Conservation (phyloP, 2,888 invertebrate species). For the Cheilosia scutellata region DNA sequence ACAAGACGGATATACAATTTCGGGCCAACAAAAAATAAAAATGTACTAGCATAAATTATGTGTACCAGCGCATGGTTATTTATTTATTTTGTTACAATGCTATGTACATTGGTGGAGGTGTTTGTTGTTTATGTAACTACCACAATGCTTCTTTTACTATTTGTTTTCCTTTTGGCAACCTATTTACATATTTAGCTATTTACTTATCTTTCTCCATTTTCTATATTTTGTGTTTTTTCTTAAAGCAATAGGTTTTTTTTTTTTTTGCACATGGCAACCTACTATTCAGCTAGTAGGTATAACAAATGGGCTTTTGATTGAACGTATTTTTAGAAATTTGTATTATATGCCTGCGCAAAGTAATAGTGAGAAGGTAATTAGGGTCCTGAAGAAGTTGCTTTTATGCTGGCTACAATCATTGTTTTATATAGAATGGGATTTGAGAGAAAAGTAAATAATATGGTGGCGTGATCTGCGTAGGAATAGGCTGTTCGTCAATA, state of each 20-base stretch:
- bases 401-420: not conserved
- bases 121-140: constrained; percentile 39
- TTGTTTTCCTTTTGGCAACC: not conserved
- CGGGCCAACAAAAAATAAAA: constrained; percentile 34
- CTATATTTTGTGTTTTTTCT: not conserved
- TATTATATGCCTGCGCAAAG: not conserved
- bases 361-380: not conserved
- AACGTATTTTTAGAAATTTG: constrained; percentile 29
- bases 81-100: constrained; percentile 8
- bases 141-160: constrained; percentile 12
- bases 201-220: not conserved
- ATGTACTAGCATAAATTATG: constrained; percentile 38
- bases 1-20: constrained; percentile 34
- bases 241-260: constrained; percentile 35
- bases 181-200: constrained; percentile 9
- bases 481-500: not conserved
- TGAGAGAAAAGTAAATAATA: not conserved
- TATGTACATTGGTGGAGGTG: constrained; percentile 4
- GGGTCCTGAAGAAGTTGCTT: not conserved
- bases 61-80: constrained; percentile 30
- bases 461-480: not conserved
- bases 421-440: not conserved
- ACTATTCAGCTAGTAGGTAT: constrained; percentile 14
- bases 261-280: constrained; percentile 21
- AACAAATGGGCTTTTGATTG: constrained; percentile 52